Conservation (phyloP, 2,113 vertebrate species). For the Sardina pilchardus region DNA sequence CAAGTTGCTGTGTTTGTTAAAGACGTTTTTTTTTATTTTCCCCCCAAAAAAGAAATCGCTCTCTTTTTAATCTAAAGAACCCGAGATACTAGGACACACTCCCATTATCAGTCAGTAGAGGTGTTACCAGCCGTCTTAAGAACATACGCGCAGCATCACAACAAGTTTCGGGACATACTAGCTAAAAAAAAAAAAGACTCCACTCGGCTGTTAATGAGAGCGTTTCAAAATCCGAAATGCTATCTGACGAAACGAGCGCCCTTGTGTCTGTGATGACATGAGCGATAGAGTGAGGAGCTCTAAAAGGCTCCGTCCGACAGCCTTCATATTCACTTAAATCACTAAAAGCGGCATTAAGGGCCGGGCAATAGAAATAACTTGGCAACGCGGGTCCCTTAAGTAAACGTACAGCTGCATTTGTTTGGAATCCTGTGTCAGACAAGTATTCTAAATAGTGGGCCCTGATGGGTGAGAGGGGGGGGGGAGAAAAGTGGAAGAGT, state of each 20-base stretch:
- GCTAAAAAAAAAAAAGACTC: background rate
- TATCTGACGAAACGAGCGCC: background rate
- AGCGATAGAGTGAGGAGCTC: conserved; percentile 32
- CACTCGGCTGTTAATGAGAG: background rate
- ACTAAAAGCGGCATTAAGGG: conserved; percentile 54
- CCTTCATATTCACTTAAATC: conserved; percentile 64
- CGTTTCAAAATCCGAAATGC: conserved; percentile 30
- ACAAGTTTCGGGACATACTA: too few species aligned
- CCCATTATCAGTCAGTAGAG: too few species aligned
- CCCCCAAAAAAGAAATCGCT: too few species aligned
- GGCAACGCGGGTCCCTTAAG: conserved; percentile 55
- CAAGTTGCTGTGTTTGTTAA: too few species aligned
- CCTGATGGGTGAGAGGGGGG: conserved; percentile 6
- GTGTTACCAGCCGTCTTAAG: too few species aligned
- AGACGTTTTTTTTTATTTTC: too few species aligned
- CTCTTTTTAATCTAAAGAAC: too few species aligned
- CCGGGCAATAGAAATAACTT: conserved; percentile 46
- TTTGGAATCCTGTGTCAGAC: conserved; percentile 61
- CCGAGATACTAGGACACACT: too few species aligned
- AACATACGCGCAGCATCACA: background rate
- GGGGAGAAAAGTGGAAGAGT: background rate
- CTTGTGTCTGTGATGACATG: conserved; percentile 27
- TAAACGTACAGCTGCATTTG: conserved; percentile 67
- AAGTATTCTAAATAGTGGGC: conserved; percentile 61
- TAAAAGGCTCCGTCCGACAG: conserved; percentile 61